Base-by-base conservation (phyloP, 2,888 invertebrate genomes). In the Zhuqinia jingwanae region DNA sequence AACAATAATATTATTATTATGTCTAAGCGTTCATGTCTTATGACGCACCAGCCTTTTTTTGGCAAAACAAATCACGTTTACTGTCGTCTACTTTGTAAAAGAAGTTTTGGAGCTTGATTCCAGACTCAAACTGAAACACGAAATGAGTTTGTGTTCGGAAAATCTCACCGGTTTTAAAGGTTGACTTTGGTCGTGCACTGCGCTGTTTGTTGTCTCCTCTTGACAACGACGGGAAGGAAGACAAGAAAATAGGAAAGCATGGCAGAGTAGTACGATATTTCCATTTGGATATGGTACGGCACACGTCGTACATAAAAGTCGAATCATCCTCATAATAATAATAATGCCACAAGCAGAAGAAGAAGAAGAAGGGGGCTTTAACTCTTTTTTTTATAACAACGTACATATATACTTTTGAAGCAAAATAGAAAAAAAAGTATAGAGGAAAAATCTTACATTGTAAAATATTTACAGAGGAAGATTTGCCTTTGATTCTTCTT, bases 101-200 rank as follows among this genome's bases (percentile, higher is more conserved):
- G n/a, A n/a, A n/a, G n/a, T 25, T 68, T 42, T 1, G 45, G 13
- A 70, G 25, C 47, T 15, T 70, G 53, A 75, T 75, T 75, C 75
- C 56, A 53, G 53, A 13, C 17, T 45, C 36, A 53, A 68, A 77
- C 22, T 42, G n/a, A 68, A 77, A 77, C 76, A 68, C 56, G 27
- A 76, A 84, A 47, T 84, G 84, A 76, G 68, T 65, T 77, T 25
- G 60, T 22, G 68, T 36, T 36, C 80, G 45, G 42, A 27, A 22
- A 30, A 25, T 81, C 81, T 30, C 81, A 53, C 81, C 60, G 45
- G 73, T 42, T 81, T 81, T 81, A 73, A 81, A 80, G 80, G 78
- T 65, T 70, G 47, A 25, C 47, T 47, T 68, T 65, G 25, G 47
- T 70, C 47, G 22, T 25, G 47, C 75, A 75, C 36, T 56, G 75